Evolutionary conservation across 2,113 vertebrate species (phyloP).

Genomic region (Solenodon paradoxus): DNA sequence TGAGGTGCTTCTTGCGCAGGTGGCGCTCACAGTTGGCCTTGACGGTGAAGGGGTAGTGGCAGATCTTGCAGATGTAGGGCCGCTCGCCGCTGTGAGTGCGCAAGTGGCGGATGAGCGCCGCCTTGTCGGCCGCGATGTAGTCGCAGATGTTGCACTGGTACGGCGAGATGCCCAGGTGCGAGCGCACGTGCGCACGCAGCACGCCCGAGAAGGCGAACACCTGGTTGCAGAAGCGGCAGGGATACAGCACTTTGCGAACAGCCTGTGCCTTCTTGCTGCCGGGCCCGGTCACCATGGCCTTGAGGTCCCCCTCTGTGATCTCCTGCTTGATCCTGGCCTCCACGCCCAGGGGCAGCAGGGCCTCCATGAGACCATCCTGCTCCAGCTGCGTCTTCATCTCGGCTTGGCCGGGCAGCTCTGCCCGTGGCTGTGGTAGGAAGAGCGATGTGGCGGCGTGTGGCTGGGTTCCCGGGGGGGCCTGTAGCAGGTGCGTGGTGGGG

Average conservation of each 20-base stretch:
- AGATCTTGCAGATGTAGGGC: conserved; percentile 97
- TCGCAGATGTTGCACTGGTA: conserved; percentile 98
- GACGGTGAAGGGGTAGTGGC: conserved; percentile 98
- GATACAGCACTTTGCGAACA: conserved; percentile 89
- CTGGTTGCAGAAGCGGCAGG: conserved; percentile 95
- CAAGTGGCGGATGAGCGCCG: conserved; percentile 95
- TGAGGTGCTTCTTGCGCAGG: conserved; percentile 96
- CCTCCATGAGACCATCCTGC: conserved; percentile 88
- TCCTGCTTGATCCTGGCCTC: conserved; percentile 89
- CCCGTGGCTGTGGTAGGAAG: conserved; percentile 77
- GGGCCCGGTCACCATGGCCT: conserved; percentile 83
- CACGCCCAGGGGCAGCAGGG: conserved; percentile 86
- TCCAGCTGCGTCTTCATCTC: conserved; percentile 87
- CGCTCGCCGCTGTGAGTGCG: conserved; percentile 97
- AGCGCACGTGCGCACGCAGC: conserved; percentile 94
- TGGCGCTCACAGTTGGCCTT: conserved; percentile 99
- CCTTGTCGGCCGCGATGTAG: conserved; percentile 96
- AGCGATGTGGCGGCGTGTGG: conserved; percentile 66
- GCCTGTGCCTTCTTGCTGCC: conserved; percentile 82
- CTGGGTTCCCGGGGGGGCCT: conserved; percentile 79
- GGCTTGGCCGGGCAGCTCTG: conserved; percentile 78
- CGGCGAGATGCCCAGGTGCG: conserved; percentile 93
- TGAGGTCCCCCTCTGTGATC: conserved; percentile 87
- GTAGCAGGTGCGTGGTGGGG: conserved; percentile 77
- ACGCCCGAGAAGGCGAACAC: conserved; percentile 94